phyloP scores from a whole-genome alignment of 2,113 vertebrate species.

The Oreochromis aureus region DNA sequence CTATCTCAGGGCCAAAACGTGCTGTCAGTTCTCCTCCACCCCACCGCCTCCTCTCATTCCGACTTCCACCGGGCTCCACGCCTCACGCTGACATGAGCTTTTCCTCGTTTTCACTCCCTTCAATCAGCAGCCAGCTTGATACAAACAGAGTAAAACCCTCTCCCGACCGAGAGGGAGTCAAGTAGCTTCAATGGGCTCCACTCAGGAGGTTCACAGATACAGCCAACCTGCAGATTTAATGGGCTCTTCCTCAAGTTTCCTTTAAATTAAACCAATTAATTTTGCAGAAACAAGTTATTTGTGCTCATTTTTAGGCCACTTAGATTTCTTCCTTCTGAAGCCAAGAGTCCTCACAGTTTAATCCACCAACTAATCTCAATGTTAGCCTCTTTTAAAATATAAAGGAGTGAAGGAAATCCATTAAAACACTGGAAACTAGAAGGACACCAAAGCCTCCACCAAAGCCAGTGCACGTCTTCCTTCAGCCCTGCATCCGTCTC shows the following conservation, averaged over 20 bases:
- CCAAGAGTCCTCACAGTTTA: background rate
- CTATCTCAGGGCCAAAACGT: background rate
- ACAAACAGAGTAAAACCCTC: accelerated
- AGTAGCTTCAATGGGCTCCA: background rate
- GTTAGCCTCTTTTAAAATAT: background rate
- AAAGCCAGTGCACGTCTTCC: accelerated
- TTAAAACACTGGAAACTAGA: background rate
- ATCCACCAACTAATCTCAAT: background rate
- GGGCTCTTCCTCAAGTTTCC: background rate
- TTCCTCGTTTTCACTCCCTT: background rate
- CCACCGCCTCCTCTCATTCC: background rate
- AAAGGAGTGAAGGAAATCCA: accelerated
- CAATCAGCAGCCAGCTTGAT: background rate
- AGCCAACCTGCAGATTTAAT: background rate
- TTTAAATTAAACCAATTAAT: background rate
- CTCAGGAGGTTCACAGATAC: background rate
- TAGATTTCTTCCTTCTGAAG: background rate
- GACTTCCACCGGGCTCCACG: background rate
- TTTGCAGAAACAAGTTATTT: background rate
- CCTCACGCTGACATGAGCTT: background rate
- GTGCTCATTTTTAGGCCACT: background rate
- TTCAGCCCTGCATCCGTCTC: background rate
- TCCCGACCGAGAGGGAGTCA: accelerated
- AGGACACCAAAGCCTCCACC: background rate
- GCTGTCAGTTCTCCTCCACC: background rate